Percentiles rank a stretch among this genome's conserved stretches.
Conservation (phyloP, 2,113 vertebrate genomes). For the Aldabrachelys gigantea region DNA sequence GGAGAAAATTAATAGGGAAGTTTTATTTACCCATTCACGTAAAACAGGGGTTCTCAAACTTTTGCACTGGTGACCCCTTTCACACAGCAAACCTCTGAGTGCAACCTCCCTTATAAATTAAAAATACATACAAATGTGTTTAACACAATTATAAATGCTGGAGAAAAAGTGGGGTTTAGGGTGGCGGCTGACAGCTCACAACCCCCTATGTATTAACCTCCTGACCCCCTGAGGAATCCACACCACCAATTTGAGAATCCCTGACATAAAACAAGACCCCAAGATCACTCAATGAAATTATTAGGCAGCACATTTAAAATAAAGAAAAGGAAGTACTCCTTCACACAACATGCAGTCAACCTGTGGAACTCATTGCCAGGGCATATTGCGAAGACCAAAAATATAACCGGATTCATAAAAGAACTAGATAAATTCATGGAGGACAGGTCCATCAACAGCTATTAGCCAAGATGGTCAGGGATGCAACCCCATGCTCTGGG, state of each 20-base stretch:
- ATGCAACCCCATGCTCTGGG: not conserved
- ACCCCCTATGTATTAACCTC: too few relatives aligned
- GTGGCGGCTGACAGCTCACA: too few relatives aligned
- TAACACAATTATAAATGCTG: too few relatives aligned
- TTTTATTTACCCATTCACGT: not conserved
- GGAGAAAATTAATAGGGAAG: not conserved
- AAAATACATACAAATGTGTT: too few relatives aligned
- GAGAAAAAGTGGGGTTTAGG: too few relatives aligned
- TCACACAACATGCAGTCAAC: not conserved
- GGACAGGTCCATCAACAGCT: not conserved
- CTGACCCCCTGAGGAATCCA: too few relatives aligned
- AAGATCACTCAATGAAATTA: not conserved
- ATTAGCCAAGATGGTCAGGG: not conserved
- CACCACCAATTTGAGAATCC: too few relatives aligned
- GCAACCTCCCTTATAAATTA: too few relatives aligned
- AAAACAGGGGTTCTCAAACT: too few relatives aligned
- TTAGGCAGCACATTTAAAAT: not conserved
- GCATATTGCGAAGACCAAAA: not conserved
- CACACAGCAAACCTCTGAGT: too few relatives aligned
- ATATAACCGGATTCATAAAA: not conserved
- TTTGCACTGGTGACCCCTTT: too few relatives aligned
- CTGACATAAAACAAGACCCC: not conserved
- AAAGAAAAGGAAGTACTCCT: not conserved
- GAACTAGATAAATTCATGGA: not conserved
- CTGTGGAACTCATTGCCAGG: not conserved